Percentiles rank a stretch among this genome's conserved stretches.
phyloP scores from a whole-genome alignment of 2,888 invertebrate species.

The Oligia latruncula region DNA sequence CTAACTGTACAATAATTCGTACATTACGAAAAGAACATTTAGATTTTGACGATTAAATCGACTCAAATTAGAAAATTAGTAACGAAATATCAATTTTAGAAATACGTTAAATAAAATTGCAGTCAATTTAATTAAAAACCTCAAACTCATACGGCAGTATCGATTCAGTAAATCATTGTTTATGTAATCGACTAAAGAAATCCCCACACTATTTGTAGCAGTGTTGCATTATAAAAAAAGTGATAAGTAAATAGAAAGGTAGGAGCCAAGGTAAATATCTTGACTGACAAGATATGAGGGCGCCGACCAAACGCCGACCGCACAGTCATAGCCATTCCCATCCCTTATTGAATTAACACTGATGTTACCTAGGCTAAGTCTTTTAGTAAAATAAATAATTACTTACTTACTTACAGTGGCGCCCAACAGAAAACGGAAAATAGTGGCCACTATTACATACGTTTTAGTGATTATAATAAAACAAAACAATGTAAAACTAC shows the following conservation, averaged over 20 bases:
- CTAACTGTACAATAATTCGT: slow-evolving; percentile 44
- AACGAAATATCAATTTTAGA: slow-evolving; percentile 34
- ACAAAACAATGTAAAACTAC: too few relatives aligned
- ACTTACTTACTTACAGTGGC: too few relatives aligned
- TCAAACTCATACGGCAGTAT: neutral
- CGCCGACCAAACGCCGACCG: too few relatives aligned
- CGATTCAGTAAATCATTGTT: neutral
- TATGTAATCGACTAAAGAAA: neutral
- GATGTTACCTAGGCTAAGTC: too few relatives aligned
- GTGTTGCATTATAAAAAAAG: slow-evolving; percentile 20
- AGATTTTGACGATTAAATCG: slow-evolving; percentile 53
- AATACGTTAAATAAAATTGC: slow-evolving; percentile 27
- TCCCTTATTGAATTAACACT: too few relatives aligned
- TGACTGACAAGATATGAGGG: neutral
- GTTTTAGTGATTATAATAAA: too few relatives aligned
- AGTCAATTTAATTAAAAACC: slow-evolving; percentile 23
- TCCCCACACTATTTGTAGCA: slow-evolving; percentile 16
- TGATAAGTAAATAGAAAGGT: neutral
- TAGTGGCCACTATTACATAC: too few relatives aligned
- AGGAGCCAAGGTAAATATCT: neutral
- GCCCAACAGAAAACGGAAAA: too few relatives aligned
- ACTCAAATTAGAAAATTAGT: slow-evolving; percentile 23
- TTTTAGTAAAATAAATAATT: too few relatives aligned
- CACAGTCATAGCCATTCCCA: too few relatives aligned
- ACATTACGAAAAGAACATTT: slow-evolving; percentile 38